Evolutionary conservation across 2,888 invertebrate genomes (phyloP).

Genomic region (Trypoxylon attenuatum): DNA sequence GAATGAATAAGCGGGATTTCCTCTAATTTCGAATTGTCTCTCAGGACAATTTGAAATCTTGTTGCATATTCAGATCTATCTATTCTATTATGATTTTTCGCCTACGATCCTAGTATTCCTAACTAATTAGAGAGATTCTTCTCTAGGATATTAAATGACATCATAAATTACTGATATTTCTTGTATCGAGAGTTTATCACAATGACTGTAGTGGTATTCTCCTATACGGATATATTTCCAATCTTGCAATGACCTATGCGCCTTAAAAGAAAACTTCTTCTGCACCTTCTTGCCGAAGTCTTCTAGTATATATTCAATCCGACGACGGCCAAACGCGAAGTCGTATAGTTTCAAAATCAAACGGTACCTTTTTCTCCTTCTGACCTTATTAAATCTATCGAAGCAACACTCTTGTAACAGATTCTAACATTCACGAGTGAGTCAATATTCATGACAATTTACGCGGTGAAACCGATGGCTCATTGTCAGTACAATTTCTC

Average conservation of each 20-base stretch:
- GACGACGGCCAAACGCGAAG: slow-evolving; percentile 14
- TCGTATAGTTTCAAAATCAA: slow-evolving; percentile 27
- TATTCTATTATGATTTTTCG: slow-evolving; percentile 32
- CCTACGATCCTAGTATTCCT: slow-evolving; percentile 36
- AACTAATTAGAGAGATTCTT: slow-evolving; percentile 23
- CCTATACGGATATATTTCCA: slow-evolving; percentile 26
- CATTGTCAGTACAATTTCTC: background rate
- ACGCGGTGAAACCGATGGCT: background rate
- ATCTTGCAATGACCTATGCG: slow-evolving; percentile 24
- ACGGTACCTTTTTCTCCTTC: background rate
- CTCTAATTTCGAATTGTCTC: slow-evolving; percentile 3
- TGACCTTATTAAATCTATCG: background rate
- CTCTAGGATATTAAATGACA: slow-evolving; percentile 24
- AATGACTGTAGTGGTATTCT: slow-evolving; percentile 15
- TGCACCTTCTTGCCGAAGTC: slow-evolving; percentile 29
- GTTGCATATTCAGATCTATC: slow-evolving; percentile 25
- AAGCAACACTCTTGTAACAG: background rate
- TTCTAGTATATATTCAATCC: slow-evolving; percentile 28
- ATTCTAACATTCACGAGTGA: background rate
- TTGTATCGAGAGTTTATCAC: slow-evolving; percentile 17
- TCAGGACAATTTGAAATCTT: slow-evolving; percentile 15
- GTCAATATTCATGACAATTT: background rate
- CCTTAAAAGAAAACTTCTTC: slow-evolving; percentile 28
- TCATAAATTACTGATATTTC: slow-evolving; percentile 27
- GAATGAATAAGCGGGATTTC: background rate